These are phyloP conservation scores for Drosophila dunni DNA, from an alignment of 1,140 invertebrate genomes.

Conservation along the genomic window DNA sequence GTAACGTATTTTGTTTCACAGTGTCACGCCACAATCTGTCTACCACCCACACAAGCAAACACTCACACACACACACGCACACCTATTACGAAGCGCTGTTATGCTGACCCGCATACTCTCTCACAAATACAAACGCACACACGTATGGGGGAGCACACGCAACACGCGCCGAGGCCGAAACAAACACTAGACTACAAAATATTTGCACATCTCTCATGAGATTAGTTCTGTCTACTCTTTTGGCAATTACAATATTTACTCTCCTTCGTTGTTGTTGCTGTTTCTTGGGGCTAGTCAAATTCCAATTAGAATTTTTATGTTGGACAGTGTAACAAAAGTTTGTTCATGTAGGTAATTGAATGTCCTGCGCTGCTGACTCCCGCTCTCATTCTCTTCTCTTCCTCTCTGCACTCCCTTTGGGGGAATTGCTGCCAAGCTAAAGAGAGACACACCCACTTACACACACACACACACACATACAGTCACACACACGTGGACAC, in stretches of 20 bases:
- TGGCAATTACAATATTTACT: constrained; percentile 29
- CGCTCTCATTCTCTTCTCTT: background rate
- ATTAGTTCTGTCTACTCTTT: constrained; percentile 18
- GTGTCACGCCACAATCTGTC: constrained; percentile 15
- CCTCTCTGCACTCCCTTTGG: background rate
- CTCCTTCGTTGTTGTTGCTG: background rate
- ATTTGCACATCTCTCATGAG: constrained; percentile 43
- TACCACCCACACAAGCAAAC: constrained; percentile 23
- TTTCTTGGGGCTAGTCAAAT: background rate
- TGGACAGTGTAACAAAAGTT: constrained; percentile 28
- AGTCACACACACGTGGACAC: background rate
- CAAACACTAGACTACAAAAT: constrained; percentile 42
- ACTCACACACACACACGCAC: background rate
- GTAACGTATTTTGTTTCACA: constrained; percentile 20
- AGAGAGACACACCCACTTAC: constrained; percentile 30
- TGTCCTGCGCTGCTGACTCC: constrained; percentile 32
- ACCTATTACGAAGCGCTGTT: background rate
- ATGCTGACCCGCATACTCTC: constrained; percentile 14
- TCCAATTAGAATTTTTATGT: constrained; percentile 28
- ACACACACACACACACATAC: background rate
- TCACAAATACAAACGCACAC: constrained; percentile 1
- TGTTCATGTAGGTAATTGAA: constrained; percentile 35
- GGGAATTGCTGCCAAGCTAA: constrained; percentile 15
- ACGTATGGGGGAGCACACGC: constrained; percentile 14
- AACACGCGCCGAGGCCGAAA: constrained; percentile 43